Conservation (phyloP, 2,888 invertebrate genomes). For the Diadegma fenestrale region DNA sequence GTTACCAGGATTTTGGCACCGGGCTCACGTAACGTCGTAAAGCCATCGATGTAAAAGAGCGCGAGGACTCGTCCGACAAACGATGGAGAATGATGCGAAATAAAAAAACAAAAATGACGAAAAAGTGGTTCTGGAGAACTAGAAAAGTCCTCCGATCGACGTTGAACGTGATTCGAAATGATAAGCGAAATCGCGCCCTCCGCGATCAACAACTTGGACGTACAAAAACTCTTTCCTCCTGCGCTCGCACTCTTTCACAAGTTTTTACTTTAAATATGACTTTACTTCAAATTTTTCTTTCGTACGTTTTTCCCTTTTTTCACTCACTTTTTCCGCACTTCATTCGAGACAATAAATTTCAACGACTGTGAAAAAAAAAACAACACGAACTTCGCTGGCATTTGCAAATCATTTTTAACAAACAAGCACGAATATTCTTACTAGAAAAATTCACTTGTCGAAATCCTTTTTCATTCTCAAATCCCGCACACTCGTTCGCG, state of each 20-base stretch:
- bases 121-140: constrained; percentile 25
- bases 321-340: constrained; percentile 31
- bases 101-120: constrained; percentile 5
- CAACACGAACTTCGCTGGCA: not conserved
- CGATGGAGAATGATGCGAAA: constrained; percentile 24
- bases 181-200: constrained; percentile 39
- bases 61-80: constrained; percentile 40
- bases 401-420: not conserved
- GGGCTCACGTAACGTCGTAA: constrained; percentile 69
- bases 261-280: constrained; percentile 25
- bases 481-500: constrained; percentile 50
- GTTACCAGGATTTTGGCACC: constrained; percentile 63
- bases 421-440: not conserved
- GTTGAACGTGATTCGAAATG: constrained; percentile 62
- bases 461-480: not conserved
- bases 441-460: not conserved
- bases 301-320: not conserved
- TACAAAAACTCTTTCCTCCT: constrained; percentile 21
- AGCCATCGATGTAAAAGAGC: constrained; percentile 65
- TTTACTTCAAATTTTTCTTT: constrained; percentile 3
- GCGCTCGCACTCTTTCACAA: constrained; percentile 18
- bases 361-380: not conserved
- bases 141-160: constrained; percentile 57
- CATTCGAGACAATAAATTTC: constrained; percentile 5
- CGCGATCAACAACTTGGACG: constrained; percentile 10